phyloP scores from a whole-genome alignment of 2,888 invertebrate species.

The Sarcophaga variegata region DNA sequence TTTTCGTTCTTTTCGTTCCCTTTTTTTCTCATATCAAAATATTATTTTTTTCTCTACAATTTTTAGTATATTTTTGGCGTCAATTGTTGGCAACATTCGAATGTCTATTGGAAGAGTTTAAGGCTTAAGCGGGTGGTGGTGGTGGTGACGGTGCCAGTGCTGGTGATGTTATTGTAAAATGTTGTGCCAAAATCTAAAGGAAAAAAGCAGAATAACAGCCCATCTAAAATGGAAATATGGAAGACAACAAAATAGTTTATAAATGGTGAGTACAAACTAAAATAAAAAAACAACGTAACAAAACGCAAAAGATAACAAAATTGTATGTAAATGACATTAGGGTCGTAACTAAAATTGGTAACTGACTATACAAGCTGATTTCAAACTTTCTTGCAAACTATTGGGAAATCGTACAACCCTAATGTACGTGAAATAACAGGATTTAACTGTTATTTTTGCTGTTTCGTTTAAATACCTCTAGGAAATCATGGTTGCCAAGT shows the following conservation, averaged over 20 bases:
- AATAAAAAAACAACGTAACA: constrained; percentile 55
- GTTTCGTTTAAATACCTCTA: not conserved
- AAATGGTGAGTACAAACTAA: constrained; percentile 9
- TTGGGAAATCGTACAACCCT: too few species aligned
- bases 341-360: too few species aligned
- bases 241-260: constrained; percentile 50
- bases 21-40: constrained; percentile 41
- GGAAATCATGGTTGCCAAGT: constrained; percentile 42
- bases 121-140: constrained; percentile 36
- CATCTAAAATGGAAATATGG: constrained; percentile 55
- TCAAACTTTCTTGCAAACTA: too few species aligned
- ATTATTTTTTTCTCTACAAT: constrained; percentile 25
- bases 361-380: too few species aligned
- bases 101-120: constrained; percentile 1
- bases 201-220: constrained; percentile 46
- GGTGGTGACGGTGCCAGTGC: not conserved
- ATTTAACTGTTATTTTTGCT: constrained; percentile 44
- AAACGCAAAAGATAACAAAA: constrained; percentile 64
- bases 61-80: constrained; percentile 38
- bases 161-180: not conserved
- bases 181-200: constrained; percentile 47
- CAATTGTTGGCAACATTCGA: constrained; percentile 61
- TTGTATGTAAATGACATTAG: constrained; percentile 3
- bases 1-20: not conserved
- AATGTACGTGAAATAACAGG: constrained; percentile 51